Percentiles rank a stretch among this genome's conserved stretches.
These are phyloP conservation scores for Acanthosepion lycidas DNA, from an alignment of 2,888 invertebrate species.

Conservation along the genomic window DNA sequence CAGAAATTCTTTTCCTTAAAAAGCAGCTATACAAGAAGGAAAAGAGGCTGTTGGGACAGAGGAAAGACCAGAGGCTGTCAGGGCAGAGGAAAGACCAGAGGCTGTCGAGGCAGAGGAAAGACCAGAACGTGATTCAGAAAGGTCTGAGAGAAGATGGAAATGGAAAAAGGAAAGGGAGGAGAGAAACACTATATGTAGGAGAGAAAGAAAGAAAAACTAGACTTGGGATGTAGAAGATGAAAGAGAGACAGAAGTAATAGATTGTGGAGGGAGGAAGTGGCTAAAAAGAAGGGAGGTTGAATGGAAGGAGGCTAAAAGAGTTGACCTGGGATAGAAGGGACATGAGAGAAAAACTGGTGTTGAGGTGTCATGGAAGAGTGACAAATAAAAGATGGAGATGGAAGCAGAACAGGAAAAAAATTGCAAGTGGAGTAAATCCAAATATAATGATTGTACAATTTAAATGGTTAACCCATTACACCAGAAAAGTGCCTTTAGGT, in stretches of 20 bases:
- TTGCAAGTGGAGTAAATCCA: too few relatives aligned
- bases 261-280: not conserved
- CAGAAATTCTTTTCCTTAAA: too few relatives aligned
- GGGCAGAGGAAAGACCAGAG: not conserved
- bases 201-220: not conserved
- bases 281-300: not conserved
- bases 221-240: slow-evolving; percentile 36
- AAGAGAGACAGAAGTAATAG: too few relatives aligned
- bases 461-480: too few relatives aligned
- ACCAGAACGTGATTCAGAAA: not conserved
- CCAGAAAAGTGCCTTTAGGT: too few relatives aligned
- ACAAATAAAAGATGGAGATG: not conserved
- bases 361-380: not conserved
- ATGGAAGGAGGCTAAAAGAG: too few relatives aligned
- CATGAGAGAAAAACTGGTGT: not conserved
- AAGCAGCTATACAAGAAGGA: not conserved
- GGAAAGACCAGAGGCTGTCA: not conserved
- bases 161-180: not conserved
- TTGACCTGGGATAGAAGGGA: not conserved
- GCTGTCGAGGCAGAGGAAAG: too few relatives aligned
- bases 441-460: too few relatives aligned
- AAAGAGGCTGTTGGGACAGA: not conserved
- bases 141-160: not conserved
- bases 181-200: too few relatives aligned
- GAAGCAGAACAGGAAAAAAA: not conserved